Base-by-base conservation (phyloP, 2,888 invertebrate species). In the Calliopum simillimum region DNA sequence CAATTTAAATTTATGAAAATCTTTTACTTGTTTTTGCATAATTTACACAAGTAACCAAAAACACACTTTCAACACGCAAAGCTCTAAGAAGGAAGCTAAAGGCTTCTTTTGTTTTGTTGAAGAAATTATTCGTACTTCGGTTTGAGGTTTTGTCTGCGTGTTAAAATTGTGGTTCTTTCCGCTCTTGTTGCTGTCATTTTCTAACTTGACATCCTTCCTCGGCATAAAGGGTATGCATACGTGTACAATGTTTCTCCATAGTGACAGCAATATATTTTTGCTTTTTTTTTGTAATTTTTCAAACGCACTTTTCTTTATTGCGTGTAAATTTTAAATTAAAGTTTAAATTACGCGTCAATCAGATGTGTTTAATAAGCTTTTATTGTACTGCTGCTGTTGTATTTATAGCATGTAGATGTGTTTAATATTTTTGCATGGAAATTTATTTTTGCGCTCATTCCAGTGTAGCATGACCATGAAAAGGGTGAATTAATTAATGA, bases 381-480 rank as follows among this genome's bases (percentile, higher is more conserved):
- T 81, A 80, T 79, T 80, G 79, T 75, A 73, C 19, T 43, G 43
- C 25, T 61, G 51, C 25, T 13, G 41, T 55, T 51, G 33, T 43
- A 62, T 47, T 67, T 71, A 71, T 68, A 58, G n/a, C 61, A 44
- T n/a, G 11, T 14, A 19, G 21, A 14, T 33, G 51, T n/a, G 4
- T 23, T 64, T 69, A 44, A 71, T 73, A 21, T 73, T 72, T 72
- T 71, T 68, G 33, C 19, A 61, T 61, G 70, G 62, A 68, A 56
- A 53, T 33, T 33, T 51, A 11, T 19, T 5, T 43, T 56, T 55
- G 46, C 62, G 69, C n/a, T 44, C 21, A 58, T 23, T n/a, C 41
- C 21, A 33, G 21, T 59, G 23, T 64, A 51, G 6, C 46, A 14
- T 61, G 61, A 61, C 61, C 61, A n/a, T 61, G 53, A 65, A 53